phyloP scores from a whole-genome alignment of 1,140 invertebrate species.

The Drosophila arizonae region DNA sequence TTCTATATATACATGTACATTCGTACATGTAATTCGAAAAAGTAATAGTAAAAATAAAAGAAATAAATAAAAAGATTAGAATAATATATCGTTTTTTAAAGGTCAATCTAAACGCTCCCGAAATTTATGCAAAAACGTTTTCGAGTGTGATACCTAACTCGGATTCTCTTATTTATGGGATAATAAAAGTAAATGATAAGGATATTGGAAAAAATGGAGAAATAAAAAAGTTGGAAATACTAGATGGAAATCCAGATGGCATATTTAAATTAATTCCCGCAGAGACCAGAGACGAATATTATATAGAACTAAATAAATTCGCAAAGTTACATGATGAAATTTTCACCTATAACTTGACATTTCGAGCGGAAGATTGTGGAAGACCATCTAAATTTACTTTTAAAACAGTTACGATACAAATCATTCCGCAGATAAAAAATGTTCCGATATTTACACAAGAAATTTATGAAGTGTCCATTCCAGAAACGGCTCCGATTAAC shows the following conservation, averaged over 20 bases:
- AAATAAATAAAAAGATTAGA: not conserved
- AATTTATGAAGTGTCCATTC: constrained; percentile 93
- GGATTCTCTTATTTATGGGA: constrained; percentile 94
- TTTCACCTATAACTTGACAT: constrained; percentile 91
- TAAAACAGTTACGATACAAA: constrained; percentile 88
- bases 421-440: constrained; percentile 93
- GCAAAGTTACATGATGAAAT: constrained; percentile 90
- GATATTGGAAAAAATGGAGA: constrained; percentile 93
- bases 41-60: no score
- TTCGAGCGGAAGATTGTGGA: constrained; percentile 93
- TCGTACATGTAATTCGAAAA: no score
- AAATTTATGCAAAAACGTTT: constrained; percentile 90
- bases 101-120: constrained; percentile 93
- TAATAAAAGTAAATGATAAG: constrained; percentile 91
- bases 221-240: constrained; percentile 92
- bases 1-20: no score
- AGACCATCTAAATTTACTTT: constrained; percentile 89
- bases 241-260: constrained; percentile 93
- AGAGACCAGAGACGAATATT: constrained; percentile 87
- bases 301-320: constrained; percentile 89
- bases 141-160: constrained; percentile 93
- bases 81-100: constrained; percentile 1
- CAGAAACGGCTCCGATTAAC: constrained; percentile 94
- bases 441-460: constrained; percentile 94
- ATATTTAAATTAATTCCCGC: constrained; percentile 90